Percentiles rank a stretch among this genome's conserved stretches.
Evolutionary conservation across 2,797 vertebrate genomes (phyloP).

Genomic region (Crenuchus spilurus): DNA sequence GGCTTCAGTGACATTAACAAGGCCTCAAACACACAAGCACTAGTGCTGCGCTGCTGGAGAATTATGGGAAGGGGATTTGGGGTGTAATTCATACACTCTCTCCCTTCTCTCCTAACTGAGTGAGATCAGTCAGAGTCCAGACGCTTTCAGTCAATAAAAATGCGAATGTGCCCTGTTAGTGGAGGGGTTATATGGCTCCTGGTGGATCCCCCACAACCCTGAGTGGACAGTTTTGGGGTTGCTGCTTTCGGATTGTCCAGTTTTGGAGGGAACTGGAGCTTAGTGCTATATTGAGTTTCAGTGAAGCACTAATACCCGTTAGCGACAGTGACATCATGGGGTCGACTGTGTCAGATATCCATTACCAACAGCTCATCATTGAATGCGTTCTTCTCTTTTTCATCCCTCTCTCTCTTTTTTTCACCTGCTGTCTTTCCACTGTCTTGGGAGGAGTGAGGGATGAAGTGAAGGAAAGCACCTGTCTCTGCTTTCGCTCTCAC

Average conservation of each 20-base stretch:
- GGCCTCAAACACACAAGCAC: conserved; percentile 42
- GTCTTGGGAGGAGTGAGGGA: neutral
- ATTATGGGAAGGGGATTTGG: conserved; percentile 18
- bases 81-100: neutral
- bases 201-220: conserved; percentile 20
- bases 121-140: conserved; percentile 30
- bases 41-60: conserved; percentile 49
- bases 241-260: neutral
- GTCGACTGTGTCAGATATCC: conserved; percentile 19
- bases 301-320: conserved; percentile 27
- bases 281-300: conserved; percentile 47
- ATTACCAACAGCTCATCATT: conserved; percentile 46
- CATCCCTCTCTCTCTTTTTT: conserved; percentile 36
- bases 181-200: conserved; percentile 27
- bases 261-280: conserved; percentile 16
- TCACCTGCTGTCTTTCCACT: neutral
- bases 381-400: neutral
- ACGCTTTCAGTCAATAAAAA: conserved; percentile 23
- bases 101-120: conserved; percentile 16
- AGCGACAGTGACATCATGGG: conserved; percentile 31
- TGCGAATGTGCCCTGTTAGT: conserved; percentile 13
- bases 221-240: neutral
- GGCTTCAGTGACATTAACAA: conserved; percentile 56
- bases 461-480: conserved; percentile 8
- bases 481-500: conserved; percentile 2